These are phyloP conservation scores for Pomacea maculata DNA, from an alignment of 1,140 invertebrate species.

Conservation along the genomic window DNA sequence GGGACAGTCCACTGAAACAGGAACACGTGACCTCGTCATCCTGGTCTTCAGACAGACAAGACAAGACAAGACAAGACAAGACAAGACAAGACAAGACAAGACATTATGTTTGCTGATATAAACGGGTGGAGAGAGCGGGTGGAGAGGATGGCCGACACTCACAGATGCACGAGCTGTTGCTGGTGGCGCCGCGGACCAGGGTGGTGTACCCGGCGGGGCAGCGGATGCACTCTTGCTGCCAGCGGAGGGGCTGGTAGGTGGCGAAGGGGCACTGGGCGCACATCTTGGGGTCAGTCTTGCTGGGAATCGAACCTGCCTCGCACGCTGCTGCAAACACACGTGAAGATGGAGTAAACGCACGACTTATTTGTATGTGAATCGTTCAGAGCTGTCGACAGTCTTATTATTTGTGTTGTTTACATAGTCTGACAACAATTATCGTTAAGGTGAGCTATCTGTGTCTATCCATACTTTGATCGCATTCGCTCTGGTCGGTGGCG, in stretches of 20 bases:
- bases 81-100: background rate
- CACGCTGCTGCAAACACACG: conserved; percentile 11
- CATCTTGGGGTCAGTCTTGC: background rate
- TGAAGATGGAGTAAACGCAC: too few species aligned
- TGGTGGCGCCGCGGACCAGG: conserved; percentile 6
- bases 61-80: background rate
- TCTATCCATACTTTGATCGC: conserved; percentile 15
- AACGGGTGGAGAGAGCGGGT: too few species aligned
- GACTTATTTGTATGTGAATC: too few species aligned
- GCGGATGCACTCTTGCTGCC: conserved; percentile 19
- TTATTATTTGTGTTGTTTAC: too few species aligned
- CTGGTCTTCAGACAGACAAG: background rate
- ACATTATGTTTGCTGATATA: background rate
- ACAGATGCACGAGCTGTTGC: conserved; percentile 23
- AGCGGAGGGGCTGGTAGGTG: conserved; percentile 19
- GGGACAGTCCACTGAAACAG: conserved; percentile 15
- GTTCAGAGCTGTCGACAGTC: too few species aligned
- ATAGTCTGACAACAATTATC: too few species aligned
- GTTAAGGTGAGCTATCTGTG: fast-evolving
- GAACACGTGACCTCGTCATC: background rate
- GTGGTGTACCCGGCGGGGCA: conserved; percentile 25
- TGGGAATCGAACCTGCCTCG: conserved; percentile 1
- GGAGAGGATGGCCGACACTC: background rate
- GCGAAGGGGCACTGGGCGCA: conserved; percentile 25
- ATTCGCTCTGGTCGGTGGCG: conserved; percentile 4